Evolutionary conservation across 2,797 vertebrate species (phyloP).

Genomic region (Crocodylus rhombifer): DNA sequence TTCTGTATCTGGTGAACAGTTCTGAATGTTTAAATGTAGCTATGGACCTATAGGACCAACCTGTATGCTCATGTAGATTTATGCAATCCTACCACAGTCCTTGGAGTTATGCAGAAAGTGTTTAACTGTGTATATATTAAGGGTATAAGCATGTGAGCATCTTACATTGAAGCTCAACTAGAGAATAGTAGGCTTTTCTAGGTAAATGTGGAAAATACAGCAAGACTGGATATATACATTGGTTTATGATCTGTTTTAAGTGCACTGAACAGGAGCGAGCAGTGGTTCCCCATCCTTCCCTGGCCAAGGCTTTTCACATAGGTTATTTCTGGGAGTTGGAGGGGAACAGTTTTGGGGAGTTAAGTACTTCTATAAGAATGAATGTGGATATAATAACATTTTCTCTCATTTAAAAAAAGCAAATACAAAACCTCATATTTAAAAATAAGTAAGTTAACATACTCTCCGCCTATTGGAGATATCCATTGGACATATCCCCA

Average conservation of each 20-base stretch:
- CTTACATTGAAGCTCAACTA: not conserved
- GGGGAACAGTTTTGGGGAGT: not conserved
- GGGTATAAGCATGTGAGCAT: not conserved
- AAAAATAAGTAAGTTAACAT: not conserved
- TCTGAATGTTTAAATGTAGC: not conserved
- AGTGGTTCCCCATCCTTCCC: not conserved
- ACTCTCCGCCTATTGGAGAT: not conserved
- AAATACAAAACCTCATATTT: rapidly evolving
- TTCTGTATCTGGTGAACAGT: not conserved
- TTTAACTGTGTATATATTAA: not conserved
- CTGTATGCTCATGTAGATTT: not conserved
- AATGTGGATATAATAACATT: not conserved
- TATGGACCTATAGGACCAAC: not conserved
- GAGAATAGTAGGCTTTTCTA: not conserved
- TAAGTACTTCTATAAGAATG: not conserved
- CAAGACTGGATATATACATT: not conserved
- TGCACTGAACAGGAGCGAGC: too few species aligned
- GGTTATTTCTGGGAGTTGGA: not conserved
- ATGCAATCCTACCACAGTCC: not conserved
- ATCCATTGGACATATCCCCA: not conserved
- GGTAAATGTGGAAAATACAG: not conserved
- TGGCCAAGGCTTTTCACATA: not conserved
- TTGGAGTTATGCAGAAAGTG: not conserved
- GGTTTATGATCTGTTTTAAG: not conserved
- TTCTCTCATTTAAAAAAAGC: slow-evolving; percentile 19